Evolutionary conservation across 2,888 invertebrate genomes (phyloP).

Genomic region (Napeogenes sylphis): DNA sequence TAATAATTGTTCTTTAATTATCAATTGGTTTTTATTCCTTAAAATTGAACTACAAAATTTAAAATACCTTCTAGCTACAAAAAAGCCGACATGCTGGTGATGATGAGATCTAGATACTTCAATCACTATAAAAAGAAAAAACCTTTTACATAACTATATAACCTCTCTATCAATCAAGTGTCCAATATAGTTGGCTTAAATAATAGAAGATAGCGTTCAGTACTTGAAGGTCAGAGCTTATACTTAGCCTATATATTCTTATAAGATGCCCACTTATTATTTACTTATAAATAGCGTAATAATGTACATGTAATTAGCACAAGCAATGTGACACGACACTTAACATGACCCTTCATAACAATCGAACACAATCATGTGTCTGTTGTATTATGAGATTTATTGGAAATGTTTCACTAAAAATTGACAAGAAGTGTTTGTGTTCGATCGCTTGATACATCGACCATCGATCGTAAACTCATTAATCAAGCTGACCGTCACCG

Average conservation of each 20-base stretch:
- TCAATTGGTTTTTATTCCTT: neutral
- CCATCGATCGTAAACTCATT: conserved; percentile 31
- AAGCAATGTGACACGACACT: conserved; percentile 17
- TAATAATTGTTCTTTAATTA: neutral
- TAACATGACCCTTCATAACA: conserved; percentile 15
- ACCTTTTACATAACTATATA: too few relatives aligned
- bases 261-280: too few relatives aligned
- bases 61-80: conserved; percentile 21
- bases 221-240: too few relatives aligned
- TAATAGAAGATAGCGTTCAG: too few relatives aligned
- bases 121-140: neutral
- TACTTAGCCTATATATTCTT: too few relatives aligned
- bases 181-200: too few relatives aligned
- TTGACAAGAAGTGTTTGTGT: conserved; percentile 14
- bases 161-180: too few relatives aligned
- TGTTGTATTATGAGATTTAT: neutral
- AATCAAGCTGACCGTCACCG: conserved; percentile 38
- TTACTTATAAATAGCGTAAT: neutral
- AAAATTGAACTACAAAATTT: neutral
- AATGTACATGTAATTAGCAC: conserved; percentile 6
- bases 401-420: neutral
- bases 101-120: conserved; percentile 13
- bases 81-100: conserved; percentile 27
- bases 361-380: conserved; percentile 20
- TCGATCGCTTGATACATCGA: conserved; percentile 21